Evolutionary conservation across 2,888 invertebrate species (phyloP), one percentile per base, ranked within the genome.

Genomic region (Trachelus tabidus): DNA sequence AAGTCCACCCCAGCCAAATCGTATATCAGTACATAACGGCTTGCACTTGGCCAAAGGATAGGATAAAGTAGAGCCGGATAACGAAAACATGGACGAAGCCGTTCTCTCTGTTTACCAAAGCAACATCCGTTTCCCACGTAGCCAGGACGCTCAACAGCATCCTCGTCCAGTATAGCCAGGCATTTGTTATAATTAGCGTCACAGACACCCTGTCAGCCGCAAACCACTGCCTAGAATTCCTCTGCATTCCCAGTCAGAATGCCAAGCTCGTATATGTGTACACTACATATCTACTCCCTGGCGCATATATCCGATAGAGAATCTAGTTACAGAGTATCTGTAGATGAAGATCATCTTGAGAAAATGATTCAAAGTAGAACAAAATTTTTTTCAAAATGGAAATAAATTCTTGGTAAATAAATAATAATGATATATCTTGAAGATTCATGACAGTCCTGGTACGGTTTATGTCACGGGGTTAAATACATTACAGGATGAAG

Each of bases 111-210:
- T 56, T 56, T 56, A 56, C 56, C 56, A 56, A 56, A 56, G 56
- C 15, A 23, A 56, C 56, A 56, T 56, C 56, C 56, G 56, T 56
- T 56, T 56, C 23, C 56, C 56, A 56, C 56, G 56, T 56, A 56
- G 56, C 56, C 56, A 56, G 23, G 56, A 23, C 56, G 23, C 56
- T 23, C 56, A 56, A 23, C 56, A 56, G 56, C 56, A 56, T 56
- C 56, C 56, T 56, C 56, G 56, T 56, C 56, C 23, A 56, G 56
- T 56, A 56, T 23, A 56, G 56, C 56, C 56, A 82, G 82, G 80
- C 84, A 87, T 86, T 87, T 83, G 83, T 87, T 86, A 85, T 84
- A 86, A 86, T 86, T 86, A 87, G 83, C 84, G 85, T 84, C 86
- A 82, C 80, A 81, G 77, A 77, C 84, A 83, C 79, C 82, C 79